Evolutionary conservation across 1,140 invertebrate species (phyloP), one percentile per base, ranked within the genome.

Genomic region (Drosophila leontia): DNA sequence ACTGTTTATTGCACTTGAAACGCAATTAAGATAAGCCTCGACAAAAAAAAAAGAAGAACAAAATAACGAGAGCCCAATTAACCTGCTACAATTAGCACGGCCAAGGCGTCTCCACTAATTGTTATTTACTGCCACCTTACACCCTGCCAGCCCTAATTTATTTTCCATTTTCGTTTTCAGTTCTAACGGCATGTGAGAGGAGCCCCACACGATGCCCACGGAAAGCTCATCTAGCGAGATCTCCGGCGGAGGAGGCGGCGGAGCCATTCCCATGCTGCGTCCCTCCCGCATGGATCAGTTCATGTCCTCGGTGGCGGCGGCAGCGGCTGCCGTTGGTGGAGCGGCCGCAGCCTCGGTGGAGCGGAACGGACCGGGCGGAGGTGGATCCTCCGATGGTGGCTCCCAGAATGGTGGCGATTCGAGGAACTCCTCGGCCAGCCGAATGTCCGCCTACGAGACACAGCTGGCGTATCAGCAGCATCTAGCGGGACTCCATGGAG

Each of bases 401-500:
- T 56, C 56, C 32, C 87, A 93, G 51, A 93, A 93, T 45, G 93
- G 94, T 44, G 93, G 93, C 11, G 94, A 93, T 50, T 94, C 94
- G 34, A 91, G 94, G 50, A 94, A 94, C 53, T 93, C 94, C 48
- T 93, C 93, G 42, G 93, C 93, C 55, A 93, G 94, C 45, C 70
- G 87, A 55, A 81, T 91, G 63, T 88, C 88, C 51, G 79, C 91
- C 75, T 96, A 95, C 83, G 95, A 96, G 68, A 94, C 95, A 48
- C 94, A 95, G 83, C 93, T 96, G 57, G 94, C 94, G n/a, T 96
- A 96, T 75, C 95, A 96, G 79, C 95, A 96, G 71, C 96, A 96
- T 80, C 92, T 95, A 74, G 93, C 94, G 62, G 92, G 93, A 44
- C 79, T 94, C 45, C 93, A 78, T 37, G 80, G 80, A 2, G 48